Base-by-base conservation (phyloP, 2,888 invertebrate genomes). In the Cheiracanthium punctorium region DNA sequence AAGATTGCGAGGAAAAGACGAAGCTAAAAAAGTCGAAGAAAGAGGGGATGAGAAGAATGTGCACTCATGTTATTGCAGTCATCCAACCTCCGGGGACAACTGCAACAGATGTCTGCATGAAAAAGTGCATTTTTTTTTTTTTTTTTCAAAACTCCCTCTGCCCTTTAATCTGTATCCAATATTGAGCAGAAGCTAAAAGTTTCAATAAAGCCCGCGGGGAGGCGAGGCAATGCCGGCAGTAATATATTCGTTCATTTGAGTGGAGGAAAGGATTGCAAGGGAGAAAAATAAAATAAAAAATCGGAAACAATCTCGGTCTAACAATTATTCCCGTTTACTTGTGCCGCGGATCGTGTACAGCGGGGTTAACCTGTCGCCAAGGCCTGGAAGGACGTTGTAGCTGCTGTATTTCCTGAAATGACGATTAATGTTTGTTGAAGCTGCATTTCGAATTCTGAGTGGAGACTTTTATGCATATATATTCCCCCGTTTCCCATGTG, bases 181-280 rank as follows among this genome's bases (percentile, higher is more conserved):
- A 86, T 86, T 86, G 85, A 80, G 80, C 80, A 29, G 43, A n/a
- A 65, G 52, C 77, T 77, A 65, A 80, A 85, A 85, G 85, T 80
- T 86, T 80, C 75, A 75, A 86, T 75, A 75, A 86, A 75, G 67
- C 73, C 48, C 24, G 12, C 33, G 67, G 52, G 65, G 70, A 70
- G 41, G 41, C 17, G 48, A 17, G 64, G 58, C 24, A n/a, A 28
- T 43, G 84, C 70, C 58, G 29, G 43, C 32, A 58, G 85, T 86
- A 86, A 86, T 86, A 80, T 86, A 86, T 86, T 86, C 85, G 69
- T 80, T 86, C 85, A 86, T 86, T 86, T 86, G 14, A 33, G 30
- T 24, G 73, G 12, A 17, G 41, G 33, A 14, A 24, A 24, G 30
- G 41, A 30, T 48, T n/a, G n/a, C n/a, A n/a, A n/a, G n/a, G 8